phyloP scores from a whole-genome alignment of 2,797 vertebrate species.

The Delichon dasypus region DNA sequence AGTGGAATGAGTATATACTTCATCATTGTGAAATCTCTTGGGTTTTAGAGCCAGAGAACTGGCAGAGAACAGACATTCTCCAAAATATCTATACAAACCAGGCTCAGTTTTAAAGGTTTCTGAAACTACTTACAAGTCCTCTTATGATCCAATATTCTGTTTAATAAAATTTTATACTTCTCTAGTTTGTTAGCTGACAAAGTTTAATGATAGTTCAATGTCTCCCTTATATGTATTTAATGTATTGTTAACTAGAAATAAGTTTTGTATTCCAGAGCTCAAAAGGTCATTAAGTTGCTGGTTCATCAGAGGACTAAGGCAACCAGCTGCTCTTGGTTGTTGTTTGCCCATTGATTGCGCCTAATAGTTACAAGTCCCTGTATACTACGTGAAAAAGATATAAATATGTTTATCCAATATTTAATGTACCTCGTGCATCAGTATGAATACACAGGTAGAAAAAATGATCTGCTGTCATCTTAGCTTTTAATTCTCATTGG shows the following conservation, averaged over 20 bases:
- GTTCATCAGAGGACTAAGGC: neutral
- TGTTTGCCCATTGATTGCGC: neutral
- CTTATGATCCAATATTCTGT: neutral
- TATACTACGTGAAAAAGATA: neutral
- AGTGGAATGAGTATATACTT: neutral
- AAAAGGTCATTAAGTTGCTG: neutral
- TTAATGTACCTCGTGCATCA: neutral
- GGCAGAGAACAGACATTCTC: neutral
- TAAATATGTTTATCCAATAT: neutral
- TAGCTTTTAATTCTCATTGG: neutral
- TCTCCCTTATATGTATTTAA: neutral
- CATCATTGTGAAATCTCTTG: neutral
- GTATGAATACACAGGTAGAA: neutral
- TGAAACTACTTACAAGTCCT: neutral
- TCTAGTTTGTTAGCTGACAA: neutral
- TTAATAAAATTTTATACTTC: neutral
- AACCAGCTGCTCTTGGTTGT: neutral
- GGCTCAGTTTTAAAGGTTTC: fast-evolving
- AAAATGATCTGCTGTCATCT: neutral
- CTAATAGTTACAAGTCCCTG: neutral
- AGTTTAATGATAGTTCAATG: neutral
- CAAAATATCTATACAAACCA: neutral
- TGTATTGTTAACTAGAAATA: neutral
- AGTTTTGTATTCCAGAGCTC: neutral
- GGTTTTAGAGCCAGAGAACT: neutral